A percentile compares a stretch with the other conserved stretches of the same genome.
Conservation (phyloP, 1,140 invertebrate species). For the Acyrthosiphon pisum region DNA sequence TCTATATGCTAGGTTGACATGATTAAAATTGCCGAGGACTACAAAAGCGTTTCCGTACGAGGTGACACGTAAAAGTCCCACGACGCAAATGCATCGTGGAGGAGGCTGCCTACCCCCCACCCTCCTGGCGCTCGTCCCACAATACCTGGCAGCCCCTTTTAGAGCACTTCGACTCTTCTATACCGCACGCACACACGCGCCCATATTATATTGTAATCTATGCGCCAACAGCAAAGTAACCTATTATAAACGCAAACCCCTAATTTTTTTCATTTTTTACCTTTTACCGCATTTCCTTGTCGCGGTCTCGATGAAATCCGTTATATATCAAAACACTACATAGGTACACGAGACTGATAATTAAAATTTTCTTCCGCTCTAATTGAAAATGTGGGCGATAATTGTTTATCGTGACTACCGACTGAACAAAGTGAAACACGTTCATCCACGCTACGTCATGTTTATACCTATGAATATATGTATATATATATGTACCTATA, state of each 20-base stretch:
- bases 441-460: not conserved
- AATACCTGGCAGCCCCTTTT: not conserved
- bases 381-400: constrained; percentile 1
- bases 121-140: not conserved
- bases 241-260: not conserved
- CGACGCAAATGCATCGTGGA: not conserved
- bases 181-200: not conserved
- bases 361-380: constrained; percentile 50
- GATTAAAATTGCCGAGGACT: constrained; percentile 53
- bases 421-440: constrained; percentile 28
- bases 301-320: not conserved
- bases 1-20: not conserved
- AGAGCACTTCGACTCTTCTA: not conserved
- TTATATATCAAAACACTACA: not conserved
- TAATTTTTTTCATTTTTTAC: not conserved
- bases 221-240: not conserved
- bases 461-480: not conserved
- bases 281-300: not conserved
- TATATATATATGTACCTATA: too few species aligned
- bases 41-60: constrained; percentile 47
- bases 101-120: not conserved
- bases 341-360: not conserved
- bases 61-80: constrained; percentile 29
- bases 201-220: not conserved
- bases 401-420: constrained; percentile 34